Evolutionary conservation across 1,140 invertebrate species (phyloP).

Genomic region (Drosophila insularis): DNA sequence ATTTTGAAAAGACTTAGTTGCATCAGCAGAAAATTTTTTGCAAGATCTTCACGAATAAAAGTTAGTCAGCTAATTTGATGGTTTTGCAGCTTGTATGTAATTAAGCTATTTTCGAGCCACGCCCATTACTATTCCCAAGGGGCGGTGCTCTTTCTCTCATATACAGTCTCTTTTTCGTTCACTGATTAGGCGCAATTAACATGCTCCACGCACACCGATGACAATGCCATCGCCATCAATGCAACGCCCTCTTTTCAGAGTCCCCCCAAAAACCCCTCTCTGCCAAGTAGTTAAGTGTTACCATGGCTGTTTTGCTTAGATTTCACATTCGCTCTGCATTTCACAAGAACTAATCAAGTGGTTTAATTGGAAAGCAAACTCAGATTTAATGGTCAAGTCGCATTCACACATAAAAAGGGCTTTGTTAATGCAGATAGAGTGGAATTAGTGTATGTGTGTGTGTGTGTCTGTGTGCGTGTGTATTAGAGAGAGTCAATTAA

Average conservation of each 20-base stretch:
- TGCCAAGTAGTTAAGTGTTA: not conserved
- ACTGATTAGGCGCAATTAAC: constrained; percentile 75
- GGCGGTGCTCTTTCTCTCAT: constrained; percentile 26
- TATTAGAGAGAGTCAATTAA: constrained; percentile 19
- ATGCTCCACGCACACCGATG: constrained; percentile 64
- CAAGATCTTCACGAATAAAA: constrained; percentile 38
- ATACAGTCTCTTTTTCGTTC: constrained; percentile 17
- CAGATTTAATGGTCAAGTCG: constrained; percentile 66
- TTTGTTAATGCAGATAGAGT: constrained; percentile 32
- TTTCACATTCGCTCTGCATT: constrained; percentile 21
- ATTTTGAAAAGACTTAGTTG: not conserved
- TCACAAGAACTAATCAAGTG: constrained; percentile 69
- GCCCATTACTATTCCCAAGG: constrained; percentile 28
- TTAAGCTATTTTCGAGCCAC: constrained; percentile 57
- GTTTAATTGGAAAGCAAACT: constrained; percentile 79
- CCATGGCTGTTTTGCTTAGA: constrained; percentile 1
- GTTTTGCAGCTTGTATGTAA: constrained; percentile 45
- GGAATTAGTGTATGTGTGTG: constrained; percentile 4
- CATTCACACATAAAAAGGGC: constrained; percentile 59
- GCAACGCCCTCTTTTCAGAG: not conserved
- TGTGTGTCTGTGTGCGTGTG: not conserved
- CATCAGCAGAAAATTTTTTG: constrained; percentile 23
- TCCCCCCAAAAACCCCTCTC: not conserved
- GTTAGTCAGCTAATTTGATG: constrained; percentile 42
- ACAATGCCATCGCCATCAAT: constrained; percentile 3